Evolutionary conservation across 2,888 invertebrate genomes (phyloP), one percentile per base, ranked within the genome.

Genomic region (Melanchra persicariae): DNA sequence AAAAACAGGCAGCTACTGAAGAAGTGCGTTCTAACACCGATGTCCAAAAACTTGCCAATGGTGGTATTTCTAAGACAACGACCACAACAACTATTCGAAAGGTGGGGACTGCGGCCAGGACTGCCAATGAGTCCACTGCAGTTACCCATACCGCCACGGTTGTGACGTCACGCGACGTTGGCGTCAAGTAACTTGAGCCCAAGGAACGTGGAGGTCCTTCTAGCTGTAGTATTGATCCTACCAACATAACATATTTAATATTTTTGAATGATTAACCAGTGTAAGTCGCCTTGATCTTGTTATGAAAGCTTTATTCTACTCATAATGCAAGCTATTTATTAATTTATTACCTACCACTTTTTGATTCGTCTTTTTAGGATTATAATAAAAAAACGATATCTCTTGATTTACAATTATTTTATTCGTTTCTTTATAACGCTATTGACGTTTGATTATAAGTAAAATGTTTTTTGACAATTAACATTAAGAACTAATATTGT

Each of bases 11-110:
- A 10, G 90, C 91, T 17, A 89, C 92, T 54, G 93, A 95, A 78
- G 93, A 94, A 87, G 93, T 95, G 2, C 89, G 90, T 5, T 90
- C 93, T 19, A 93, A 93, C 45, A 93, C 92, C 52, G 92, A 95
- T 66, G 93, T 95, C n/a, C 88, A 94, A 78, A 90, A 94, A 47
- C 89, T 95, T 68, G 88, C 93, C 8, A 93, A 95, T 77, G 96
- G 96, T 51, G 95, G 95, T 57, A 87, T 89, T 60, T 83, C 93
- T 43, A 94, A 92, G 77, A 95, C 94, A 4, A 96, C 95, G 9
- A 95, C 95, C 9, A 95, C 94, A 2, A 95, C 94, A 17, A 95
- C 95, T 6, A 85, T 94, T 30, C 90, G 87, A 55, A 95, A 93
- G 85, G 88, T 95, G 9, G 96, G 95, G 4, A 93, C 94, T 0